Base-by-base conservation (phyloP, 2,113 vertebrate species). In the Paralichthys olivaceus region DNA sequence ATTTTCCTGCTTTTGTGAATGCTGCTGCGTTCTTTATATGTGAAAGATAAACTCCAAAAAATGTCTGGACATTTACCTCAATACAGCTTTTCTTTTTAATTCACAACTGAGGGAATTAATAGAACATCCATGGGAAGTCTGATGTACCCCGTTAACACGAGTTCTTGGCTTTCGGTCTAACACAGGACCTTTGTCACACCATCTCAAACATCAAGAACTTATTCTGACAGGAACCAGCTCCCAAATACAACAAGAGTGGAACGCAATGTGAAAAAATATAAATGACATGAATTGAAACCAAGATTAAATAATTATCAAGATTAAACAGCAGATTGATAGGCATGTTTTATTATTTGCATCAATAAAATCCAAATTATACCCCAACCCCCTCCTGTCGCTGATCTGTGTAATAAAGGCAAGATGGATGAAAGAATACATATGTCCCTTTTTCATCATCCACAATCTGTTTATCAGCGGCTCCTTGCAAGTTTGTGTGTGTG, bases 131-230 rank as follows among this genome's bases (percentile, higher is more conserved):
- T 8, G 20, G 12, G 59, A 60, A 68, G 59, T 14, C 15, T 29
- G 32, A 47, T 25, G 20, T 4, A 43, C 0, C 32, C 19, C 12
- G n/a, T 45, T 19, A 2, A 15, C 37, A 65, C 15, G 37, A 57
- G 4, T 62, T 68, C 25, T 61, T 54, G 17, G 67, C 12, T 14
- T 43, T 37, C 20, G 53, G 65, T 71, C 80, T 54, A 83, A 66
- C n/a, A 40, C 5, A 13, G 61, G 58, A 69, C 11, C 37, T 55
- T 63, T 28, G 68, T 76, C 56, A 45, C 43, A 29, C 54, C 70
- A 5, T 29, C 59, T 32, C 28, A 19, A 49, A 40, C 3, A 49
- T 72, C 7, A 0, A 40, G 49, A 58, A 62, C 23, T 65, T 25
- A 19, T 34, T 67, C 53, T 1, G 69, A 34, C 29, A 34, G 59